Base-by-base conservation (phyloP, 2,113 vertebrate genomes). In the Riparia riparia region DNA sequence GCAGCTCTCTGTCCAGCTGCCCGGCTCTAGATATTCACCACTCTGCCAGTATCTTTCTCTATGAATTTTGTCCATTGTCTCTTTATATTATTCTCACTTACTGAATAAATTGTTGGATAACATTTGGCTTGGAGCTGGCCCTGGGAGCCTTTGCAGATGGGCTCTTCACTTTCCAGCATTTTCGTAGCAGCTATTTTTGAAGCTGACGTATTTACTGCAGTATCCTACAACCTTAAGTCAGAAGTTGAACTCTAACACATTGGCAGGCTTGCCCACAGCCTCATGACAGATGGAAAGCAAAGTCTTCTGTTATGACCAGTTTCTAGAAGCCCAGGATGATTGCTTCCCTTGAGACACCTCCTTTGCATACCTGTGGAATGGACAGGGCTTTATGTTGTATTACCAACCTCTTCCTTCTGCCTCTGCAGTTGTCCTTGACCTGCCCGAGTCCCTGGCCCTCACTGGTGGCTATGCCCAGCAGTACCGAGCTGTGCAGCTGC, bases 401-500 rank as follows among this genome's bases (percentile, higher is more conserved):
- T 49, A 44, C 17, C 1, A 0, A 5, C 12, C 37, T 79, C 60
- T 89, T 63, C 54, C 25, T 69, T 63, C 24, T 54, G 54, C 41
- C 20, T 17, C 32, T 18, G 9, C 95, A 98, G 98, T 98, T 74
- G 34, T 96, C 32, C 96, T 98, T 1, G 80, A 92, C 4, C 95
- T 98, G 66, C 98, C 98, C 0, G 65, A 68, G 2, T 94, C 97
- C 2, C 90, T 98, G 92, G 91, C 96, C 60, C 95, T 98, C 91
- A 74, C 89, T 3, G 91, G 96, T 2, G 97, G 97, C 65, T 98
- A 98, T 18, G 90, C 97, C 6, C 96, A 94, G 74, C 97, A 97
- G n/a, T 98, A 98, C 92, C 79, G 68, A 31, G 98, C 98, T 0
- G 61, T 53, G 58, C 98, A 98, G 89, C 72, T 98, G 65, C 98